Percentiles rank a stretch among this genome's conserved stretches.
Evolutionary conservation across 2,888 invertebrate species (phyloP).

Genomic region (Lithophane ornitopus): DNA sequence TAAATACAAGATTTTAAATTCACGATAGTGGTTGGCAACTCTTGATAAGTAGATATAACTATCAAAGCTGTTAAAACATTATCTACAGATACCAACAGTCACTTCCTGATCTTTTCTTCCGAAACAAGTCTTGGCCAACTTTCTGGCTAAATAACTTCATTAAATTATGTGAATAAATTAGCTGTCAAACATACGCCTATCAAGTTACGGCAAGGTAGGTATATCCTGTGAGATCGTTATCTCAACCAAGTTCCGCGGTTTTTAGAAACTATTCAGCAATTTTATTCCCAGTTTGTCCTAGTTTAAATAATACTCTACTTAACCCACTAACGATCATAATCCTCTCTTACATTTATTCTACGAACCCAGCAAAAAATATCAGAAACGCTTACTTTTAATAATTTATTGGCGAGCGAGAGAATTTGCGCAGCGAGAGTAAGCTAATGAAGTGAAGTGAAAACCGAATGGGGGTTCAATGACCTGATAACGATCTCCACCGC

Average conservation of each 20-base stretch:
- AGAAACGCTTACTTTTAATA: conserved; percentile 42
- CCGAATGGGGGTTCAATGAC: conserved; percentile 79
- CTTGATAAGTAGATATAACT: background rate
- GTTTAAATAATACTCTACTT: background rate
- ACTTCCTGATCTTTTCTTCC: background rate
- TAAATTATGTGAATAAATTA: conserved; percentile 2
- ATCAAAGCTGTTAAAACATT: background rate
- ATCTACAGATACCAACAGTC: background rate
- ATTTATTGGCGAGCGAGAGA: conserved; percentile 50
- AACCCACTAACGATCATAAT: background rate
- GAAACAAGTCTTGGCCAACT: background rate
- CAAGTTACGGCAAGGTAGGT: background rate
- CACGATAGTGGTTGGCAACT: background rate
- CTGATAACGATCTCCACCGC: conserved; percentile 78
- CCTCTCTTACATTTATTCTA: background rate
- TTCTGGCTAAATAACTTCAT: background rate
- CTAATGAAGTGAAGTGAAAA: conserved; percentile 82
- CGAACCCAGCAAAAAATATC: conserved; percentile 19
- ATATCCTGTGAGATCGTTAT: conserved; percentile 6
- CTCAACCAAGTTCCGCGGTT: background rate
- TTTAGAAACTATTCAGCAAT: background rate
- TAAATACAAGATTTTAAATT: background rate
- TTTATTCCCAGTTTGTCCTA: background rate
- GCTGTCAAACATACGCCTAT: background rate
- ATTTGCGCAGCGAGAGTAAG: conserved; percentile 70